Base-by-base conservation (phyloP, 2,797 vertebrate species). In the Cephalopachus bancanus region DNA sequence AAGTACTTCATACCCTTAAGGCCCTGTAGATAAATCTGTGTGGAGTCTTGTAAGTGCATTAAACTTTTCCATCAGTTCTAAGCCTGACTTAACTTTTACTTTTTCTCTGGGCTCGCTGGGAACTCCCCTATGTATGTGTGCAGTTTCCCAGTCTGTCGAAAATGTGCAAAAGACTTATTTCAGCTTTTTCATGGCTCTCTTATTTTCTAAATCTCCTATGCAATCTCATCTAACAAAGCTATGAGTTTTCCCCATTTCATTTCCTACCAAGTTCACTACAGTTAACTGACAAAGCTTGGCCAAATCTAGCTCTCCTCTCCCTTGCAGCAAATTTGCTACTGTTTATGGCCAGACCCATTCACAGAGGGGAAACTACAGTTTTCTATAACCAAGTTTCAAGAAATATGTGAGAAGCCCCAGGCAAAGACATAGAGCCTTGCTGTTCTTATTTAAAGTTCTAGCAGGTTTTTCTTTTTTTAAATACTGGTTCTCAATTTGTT, bases 401-500 rank as follows among this genome's bases (percentile, higher is more conserved):
- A 20, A 91, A 20, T 49, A 89, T 5, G 28, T 64, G 10, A 76
- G 20, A 17, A 20, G 53, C 53, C 37, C 15, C 24, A 81, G 83
- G 51, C 55, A 65, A 67, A 53, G 76, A 53, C 64, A 75, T 44
- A n/a, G 60, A 80, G 12, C 69, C 81, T 30, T 22, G 30, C 55
- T 79, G 15, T 30, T 79, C 33, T 71, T 75, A 85, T 60, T 37
- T 62, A 76, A 94, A 83, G 17, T 20, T 24, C 26, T 80, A 57
- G n/a, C 4, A 83, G n/a, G 44, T 44, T 44, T 44, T 44, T 44
- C 44, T 44, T 44, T 80, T 93, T 94, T 90, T 87, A 89, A 97
- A 81, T 30, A 69, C 76, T 91, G 24, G 16, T 89, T 89, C 26
- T 75, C 26, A 30, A 22, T 51, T 62, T 88, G 57, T 88, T 89